A percentile compares a stretch with the other conserved stretches of the same genome.
phyloP scores from a whole-genome alignment of 2,888 invertebrate genomes.

The Xylocampa areola region DNA sequence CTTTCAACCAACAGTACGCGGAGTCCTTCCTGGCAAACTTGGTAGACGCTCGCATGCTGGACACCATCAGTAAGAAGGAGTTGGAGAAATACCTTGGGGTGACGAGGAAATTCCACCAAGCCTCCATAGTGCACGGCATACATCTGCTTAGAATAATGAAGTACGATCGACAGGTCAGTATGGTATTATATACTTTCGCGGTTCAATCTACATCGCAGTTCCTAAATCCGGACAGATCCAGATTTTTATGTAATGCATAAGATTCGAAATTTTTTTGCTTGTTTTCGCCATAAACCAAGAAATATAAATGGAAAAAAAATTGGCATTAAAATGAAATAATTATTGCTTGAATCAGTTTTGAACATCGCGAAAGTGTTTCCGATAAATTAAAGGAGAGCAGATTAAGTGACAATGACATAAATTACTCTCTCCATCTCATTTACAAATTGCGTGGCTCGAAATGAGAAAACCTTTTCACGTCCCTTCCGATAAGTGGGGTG shows the following conservation, averaged over 20 bases:
- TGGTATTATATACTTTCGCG: neutral
- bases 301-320: too few relatives aligned
- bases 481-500: conserved; percentile 66
- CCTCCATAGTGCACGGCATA: conserved; percentile 97
- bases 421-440: conserved; percentile 53
- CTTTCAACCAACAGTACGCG: conserved; percentile 91
- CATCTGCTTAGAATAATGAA: conserved; percentile 97
- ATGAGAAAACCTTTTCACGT: conserved; percentile 63
- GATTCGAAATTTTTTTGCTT: too few relatives aligned
- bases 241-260: too few relatives aligned
- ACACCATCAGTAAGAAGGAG: conserved; percentile 97
- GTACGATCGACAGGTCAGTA: conserved; percentile 95
- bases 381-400: conserved; percentile 15
- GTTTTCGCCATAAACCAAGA: too few relatives aligned
- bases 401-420: conserved; percentile 46
- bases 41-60: conserved; percentile 97
- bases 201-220: too few relatives aligned
- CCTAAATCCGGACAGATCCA: too few relatives aligned
- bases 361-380: neutral
- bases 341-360: conserved; percentile 10
- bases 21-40: conserved; percentile 96
- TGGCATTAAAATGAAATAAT: too few relatives aligned
- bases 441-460: conserved; percentile 55
- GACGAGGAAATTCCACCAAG: conserved; percentile 98
- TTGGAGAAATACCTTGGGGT: conserved; percentile 97